Conservation (phyloP, 2,113 vertebrate species). For the Syngnathus typhle region DNA sequence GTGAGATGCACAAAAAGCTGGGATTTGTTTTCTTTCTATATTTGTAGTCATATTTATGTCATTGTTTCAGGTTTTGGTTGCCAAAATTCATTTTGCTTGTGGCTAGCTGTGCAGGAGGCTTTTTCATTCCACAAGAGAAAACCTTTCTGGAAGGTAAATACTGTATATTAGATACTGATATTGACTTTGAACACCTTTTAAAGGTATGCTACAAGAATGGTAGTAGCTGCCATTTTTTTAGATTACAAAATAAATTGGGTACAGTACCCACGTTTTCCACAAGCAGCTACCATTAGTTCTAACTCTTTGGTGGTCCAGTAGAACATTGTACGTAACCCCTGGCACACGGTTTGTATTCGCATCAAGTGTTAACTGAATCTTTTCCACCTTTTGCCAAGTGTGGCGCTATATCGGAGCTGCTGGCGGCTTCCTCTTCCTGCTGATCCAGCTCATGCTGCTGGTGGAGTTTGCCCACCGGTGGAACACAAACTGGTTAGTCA, state of each 20-base stretch:
- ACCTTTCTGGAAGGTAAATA: slow-evolving; percentile 86
- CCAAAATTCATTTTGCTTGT: slow-evolving; percentile 83
- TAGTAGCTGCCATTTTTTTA: neutral
- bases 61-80: slow-evolving; percentile 85
- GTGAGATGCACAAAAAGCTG: neutral
- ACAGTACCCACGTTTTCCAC: neutral
- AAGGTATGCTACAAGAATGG: neutral
- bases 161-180: neutral
- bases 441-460: slow-evolving; percentile 88
- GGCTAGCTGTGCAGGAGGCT: slow-evolving; percentile 88
- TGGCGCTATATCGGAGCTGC: slow-evolving; percentile 87
- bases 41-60: neutral
- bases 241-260: no score
- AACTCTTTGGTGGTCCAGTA: no score
- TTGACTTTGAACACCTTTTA: neutral
- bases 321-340: no score
- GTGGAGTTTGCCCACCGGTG: slow-evolving; percentile 96
- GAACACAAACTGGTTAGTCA: slow-evolving; percentile 93
- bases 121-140: slow-evolving; percentile 88
- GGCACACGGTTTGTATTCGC: no score
- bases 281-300: neutral
- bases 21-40: neutral
- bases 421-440: slow-evolving; percentile 82
- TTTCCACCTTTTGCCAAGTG: slow-evolving; percentile 61
- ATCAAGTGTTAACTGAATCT: neutral